A percentile compares a stretch with the other conserved stretches of the same genome.
Conservation (phyloP, 2,797 vertebrate species). For the Emys orbicularis region DNA sequence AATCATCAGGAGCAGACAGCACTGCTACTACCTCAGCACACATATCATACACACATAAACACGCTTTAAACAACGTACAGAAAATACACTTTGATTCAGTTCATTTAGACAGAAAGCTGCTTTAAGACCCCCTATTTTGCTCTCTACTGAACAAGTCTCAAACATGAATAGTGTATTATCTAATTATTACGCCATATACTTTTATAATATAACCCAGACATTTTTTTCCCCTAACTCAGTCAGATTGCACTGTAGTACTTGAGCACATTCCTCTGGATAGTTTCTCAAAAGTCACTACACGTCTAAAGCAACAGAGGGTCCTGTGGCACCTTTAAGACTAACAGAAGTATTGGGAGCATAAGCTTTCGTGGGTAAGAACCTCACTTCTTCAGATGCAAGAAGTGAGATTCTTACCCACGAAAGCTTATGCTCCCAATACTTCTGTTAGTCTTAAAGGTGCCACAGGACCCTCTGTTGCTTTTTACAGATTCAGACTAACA, state of each 20-base stretch:
- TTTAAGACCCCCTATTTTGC: background rate
- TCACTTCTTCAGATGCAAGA: too few relatives aligned
- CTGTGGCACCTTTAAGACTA: too few relatives aligned
- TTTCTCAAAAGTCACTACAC: background rate
- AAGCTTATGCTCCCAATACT: too few relatives aligned
- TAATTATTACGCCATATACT: background rate
- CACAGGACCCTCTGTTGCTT: too few relatives aligned
- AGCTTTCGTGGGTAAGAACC: too few relatives aligned
- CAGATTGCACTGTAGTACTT: background rate
- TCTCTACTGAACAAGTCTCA: background rate
- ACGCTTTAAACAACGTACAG: background rate
- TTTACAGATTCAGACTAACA: too few relatives aligned
- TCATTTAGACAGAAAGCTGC: background rate
- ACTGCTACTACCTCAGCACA: accelerated
- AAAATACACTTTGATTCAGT: background rate
- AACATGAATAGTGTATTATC: background rate
- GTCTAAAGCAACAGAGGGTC: too few relatives aligned
- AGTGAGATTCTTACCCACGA: too few relatives aligned
- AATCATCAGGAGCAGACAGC: background rate
- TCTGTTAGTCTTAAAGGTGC: too few relatives aligned
- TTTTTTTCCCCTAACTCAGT: background rate
- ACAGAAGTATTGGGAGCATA: too few relatives aligned
- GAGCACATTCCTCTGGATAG: background rate
- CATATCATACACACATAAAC: background rate
- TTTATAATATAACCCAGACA: background rate